These are phyloP conservation scores for Anadara kagoshimensis DNA, from an alignment of 1,140 invertebrate species.

Conservation along the genomic window DNA sequence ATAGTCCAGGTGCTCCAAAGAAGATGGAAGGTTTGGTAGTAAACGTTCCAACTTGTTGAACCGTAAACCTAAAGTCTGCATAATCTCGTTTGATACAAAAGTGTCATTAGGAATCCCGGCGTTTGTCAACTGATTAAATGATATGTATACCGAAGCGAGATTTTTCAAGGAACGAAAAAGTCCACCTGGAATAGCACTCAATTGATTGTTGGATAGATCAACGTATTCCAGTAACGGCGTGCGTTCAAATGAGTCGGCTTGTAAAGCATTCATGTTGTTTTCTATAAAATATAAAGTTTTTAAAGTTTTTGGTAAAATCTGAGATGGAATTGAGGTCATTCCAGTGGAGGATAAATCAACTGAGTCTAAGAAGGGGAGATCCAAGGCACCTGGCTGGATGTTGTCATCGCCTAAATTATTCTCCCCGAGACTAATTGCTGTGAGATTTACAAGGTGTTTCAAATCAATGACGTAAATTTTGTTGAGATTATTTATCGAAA, in stretches of 20 bases:
- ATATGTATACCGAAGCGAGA: conserved; percentile 29
- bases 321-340: conserved; percentile 35
- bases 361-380: conserved; percentile 30
- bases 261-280: conserved; percentile 25
- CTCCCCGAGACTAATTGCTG: not conserved
- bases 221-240: conserved; percentile 29
- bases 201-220: conserved; percentile 27
- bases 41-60: conserved; percentile 30
- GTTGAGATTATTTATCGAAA: not conserved
- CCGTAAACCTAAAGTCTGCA: conserved; percentile 14
- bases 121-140: conserved; percentile 43
- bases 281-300: conserved; percentile 22
- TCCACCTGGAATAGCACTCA: conserved; percentile 21
- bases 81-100: conserved; percentile 37
- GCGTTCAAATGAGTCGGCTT: conserved; percentile 21
- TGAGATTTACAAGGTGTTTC: not conserved
- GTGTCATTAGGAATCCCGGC: conserved; percentile 16
- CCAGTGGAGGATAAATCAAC: conserved; percentile 25
- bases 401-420: conserved; percentile 9
- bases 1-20: conserved; percentile 35
- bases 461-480: not conserved
- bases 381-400: conserved; percentile 37
- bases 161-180: conserved; percentile 31
- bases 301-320: conserved; percentile 31
- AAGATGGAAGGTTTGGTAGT: conserved; percentile 16